Evolutionary conservation across 2,797 vertebrate genomes (phyloP).

Genomic region (Anniella stebbinsi): DNA sequence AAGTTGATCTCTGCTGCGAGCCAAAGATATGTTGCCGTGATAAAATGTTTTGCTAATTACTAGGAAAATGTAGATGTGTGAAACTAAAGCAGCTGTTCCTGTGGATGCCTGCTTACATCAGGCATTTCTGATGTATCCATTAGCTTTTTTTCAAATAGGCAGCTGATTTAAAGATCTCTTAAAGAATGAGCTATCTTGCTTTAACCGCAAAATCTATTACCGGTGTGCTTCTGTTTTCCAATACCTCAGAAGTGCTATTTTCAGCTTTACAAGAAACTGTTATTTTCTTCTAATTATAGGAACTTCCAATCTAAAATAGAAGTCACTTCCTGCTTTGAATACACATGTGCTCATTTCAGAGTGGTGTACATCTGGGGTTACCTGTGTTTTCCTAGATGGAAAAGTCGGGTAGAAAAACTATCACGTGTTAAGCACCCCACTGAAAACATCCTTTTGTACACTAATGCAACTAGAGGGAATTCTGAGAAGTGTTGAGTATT

Average conservation of each 20-base stretch:
- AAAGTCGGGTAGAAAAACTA: background rate
- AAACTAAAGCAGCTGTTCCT: background rate
- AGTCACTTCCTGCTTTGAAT: background rate
- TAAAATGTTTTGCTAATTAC: background rate
- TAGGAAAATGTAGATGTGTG: background rate
- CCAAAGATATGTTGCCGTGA: too few relatives aligned
- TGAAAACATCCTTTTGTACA: background rate
- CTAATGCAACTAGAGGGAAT: background rate
- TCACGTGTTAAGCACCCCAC: background rate
- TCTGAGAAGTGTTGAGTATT: background rate
- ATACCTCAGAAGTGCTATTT: background rate
- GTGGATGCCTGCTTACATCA: background rate
- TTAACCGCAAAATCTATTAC: background rate
- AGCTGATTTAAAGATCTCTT: background rate
- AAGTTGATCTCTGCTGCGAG: background rate
- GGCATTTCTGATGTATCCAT: background rate
- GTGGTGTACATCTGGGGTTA: background rate
- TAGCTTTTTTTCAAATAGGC: background rate
- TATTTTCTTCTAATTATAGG: background rate
- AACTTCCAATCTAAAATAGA: background rate
- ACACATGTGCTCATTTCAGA: too few relatives aligned
- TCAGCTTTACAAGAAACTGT: background rate
- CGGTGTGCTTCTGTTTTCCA: background rate
- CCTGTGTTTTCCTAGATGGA: background rate
- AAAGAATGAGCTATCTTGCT: background rate